Evolutionary conservation across 2,797 vertebrate genomes (phyloP).

Genomic region (Myotis myotis): DNA sequence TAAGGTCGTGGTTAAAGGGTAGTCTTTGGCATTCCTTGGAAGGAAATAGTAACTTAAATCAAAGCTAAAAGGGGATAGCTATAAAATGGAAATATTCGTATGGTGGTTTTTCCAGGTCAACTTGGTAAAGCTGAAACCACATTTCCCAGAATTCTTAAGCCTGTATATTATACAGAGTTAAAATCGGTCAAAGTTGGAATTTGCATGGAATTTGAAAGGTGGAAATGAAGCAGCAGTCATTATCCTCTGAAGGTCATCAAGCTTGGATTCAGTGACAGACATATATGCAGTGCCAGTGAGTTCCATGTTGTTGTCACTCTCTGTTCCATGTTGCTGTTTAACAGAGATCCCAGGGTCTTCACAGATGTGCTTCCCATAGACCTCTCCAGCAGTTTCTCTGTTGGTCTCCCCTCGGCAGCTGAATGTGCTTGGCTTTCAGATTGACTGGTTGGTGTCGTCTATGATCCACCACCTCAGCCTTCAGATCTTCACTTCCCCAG

Average conservation of each 20-base stretch:
- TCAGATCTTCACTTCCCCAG: neutral
- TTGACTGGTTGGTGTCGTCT: neutral
- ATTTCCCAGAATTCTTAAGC: neutral
- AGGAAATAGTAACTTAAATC: neutral
- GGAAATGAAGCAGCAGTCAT: neutral
- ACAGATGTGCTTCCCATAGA: neutral
- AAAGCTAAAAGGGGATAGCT: neutral
- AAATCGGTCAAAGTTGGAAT: neutral
- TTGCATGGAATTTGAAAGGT: neutral
- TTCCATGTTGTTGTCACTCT: neutral
- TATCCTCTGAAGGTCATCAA: neutral
- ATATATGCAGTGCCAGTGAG: neutral
- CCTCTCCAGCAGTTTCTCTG: neutral
- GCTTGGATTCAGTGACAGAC: neutral
- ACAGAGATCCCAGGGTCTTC: neutral
- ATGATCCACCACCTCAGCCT: neutral
- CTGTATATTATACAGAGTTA: neutral
- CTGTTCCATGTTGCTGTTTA: neutral
- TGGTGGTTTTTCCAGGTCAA: neutral
- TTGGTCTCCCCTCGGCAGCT: neutral
- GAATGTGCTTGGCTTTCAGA: neutral
- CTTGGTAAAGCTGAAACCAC: neutral
- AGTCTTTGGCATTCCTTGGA: neutral
- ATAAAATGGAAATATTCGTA: neutral
- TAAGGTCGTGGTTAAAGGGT: neutral